Percentiles rank a stretch among this genome's conserved stretches.
phyloP scores from a whole-genome alignment of 2,113 vertebrate species.

The Lampris incognitus region DNA sequence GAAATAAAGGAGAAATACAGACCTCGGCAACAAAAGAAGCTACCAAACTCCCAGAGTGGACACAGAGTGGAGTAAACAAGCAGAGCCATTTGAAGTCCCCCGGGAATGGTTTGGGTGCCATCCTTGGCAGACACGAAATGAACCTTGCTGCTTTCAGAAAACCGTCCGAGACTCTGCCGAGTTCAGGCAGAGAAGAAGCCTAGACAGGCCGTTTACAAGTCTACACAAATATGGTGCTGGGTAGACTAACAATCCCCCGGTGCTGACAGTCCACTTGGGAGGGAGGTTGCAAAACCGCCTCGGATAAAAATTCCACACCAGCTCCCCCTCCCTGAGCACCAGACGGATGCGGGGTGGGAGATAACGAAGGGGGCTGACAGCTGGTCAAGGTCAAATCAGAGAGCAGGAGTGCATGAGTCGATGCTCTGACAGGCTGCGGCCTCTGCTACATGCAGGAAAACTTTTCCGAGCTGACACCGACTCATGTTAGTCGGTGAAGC shows the following conservation, averaged over 20 bases:
- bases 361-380: slow-evolving; percentile 27
- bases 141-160: slow-evolving; percentile 12
- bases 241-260: neutral
- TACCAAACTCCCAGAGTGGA: slow-evolving; percentile 27
- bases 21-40: slow-evolving; percentile 35
- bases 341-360: neutral
- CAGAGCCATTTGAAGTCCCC: slow-evolving; percentile 26
- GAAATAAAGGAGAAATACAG: slow-evolving; percentile 10
- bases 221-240: neutral
- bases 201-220: slow-evolving; percentile 6
- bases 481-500: slow-evolving; percentile 17
- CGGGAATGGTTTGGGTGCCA: slow-evolving; percentile 37
- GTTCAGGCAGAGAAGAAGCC: neutral
- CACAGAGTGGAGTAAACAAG: slow-evolving; percentile 20
- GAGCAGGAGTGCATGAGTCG: neutral
- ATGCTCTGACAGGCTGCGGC: slow-evolving; percentile 2
- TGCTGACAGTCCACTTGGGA: neutral
- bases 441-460: neutral
- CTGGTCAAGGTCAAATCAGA: slow-evolving; percentile 37
- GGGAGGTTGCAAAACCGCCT: neutral
- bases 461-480: neutral
- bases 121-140: slow-evolving; percentile 22
- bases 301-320: neutral
- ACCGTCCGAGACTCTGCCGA: neutral
- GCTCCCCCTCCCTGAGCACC: neutral